Evolutionary conservation across 92 coral and sea anemone genomes (phyloP).

Genomic region (Parazoanthus swiftii): DNA sequence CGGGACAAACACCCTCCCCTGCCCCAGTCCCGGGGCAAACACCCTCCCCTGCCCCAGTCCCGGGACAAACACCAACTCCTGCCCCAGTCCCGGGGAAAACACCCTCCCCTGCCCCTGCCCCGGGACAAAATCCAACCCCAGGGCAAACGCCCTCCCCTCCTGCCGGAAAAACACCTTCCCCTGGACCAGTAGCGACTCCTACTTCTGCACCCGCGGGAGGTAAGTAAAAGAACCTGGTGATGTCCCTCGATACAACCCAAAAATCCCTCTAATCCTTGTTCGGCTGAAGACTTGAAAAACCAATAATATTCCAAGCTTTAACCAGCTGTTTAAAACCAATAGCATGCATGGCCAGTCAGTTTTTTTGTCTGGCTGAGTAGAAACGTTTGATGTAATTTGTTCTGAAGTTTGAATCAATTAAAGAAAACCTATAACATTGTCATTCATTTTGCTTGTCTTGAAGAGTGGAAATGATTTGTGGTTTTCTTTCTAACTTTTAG

Average conservation of each 20-base stretch:
- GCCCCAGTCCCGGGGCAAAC: constrained; percentile 21
- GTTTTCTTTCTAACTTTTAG: too few relatives aligned
- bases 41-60: constrained; percentile 24
- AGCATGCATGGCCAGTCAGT: too few relatives aligned
- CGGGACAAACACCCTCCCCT: background rate
- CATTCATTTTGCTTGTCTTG: too few relatives aligned
- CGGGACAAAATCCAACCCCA: constrained; percentile 9
- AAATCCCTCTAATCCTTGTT: background rate
- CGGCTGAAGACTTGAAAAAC: background rate
- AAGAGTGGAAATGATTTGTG: too few relatives aligned
- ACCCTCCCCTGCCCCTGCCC: background rate
- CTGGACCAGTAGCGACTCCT: constrained; percentile 7
- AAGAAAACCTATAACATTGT: too few relatives aligned
- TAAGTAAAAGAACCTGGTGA: background rate
- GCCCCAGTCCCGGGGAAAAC: constrained; percentile 27
- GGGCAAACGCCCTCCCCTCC: constrained; percentile 24
- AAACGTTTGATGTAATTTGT: too few relatives aligned
- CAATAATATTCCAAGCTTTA: too few relatives aligned
- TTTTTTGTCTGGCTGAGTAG: too few relatives aligned
- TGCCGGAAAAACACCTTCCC: background rate
- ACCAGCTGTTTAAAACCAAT: too few relatives aligned
- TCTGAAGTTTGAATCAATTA: too few relatives aligned
- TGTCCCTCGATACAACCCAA: background rate
- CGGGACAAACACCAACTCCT: constrained; percentile 26
- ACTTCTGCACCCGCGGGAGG: constrained; percentile 14